phyloP scores from a whole-genome alignment of 2,888 invertebrate species.

The Pogonocherus hispidulus region DNA sequence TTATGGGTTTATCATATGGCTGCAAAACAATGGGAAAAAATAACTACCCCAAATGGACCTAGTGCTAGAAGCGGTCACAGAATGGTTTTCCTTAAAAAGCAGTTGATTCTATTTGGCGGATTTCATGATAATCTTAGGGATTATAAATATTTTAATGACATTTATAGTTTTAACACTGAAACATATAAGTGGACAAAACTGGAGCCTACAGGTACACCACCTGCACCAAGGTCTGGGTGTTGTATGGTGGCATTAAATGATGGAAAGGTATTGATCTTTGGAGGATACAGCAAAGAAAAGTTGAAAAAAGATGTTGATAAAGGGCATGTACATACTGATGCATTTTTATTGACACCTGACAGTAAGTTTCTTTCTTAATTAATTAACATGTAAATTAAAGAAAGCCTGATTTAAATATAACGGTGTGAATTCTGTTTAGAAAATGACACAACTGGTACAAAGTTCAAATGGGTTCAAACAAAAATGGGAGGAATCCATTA shows the following conservation, averaged over 20 bases:
- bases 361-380: slow-evolving; percentile 70
- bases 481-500: slow-evolving; percentile 78
- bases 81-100: slow-evolving; percentile 86
- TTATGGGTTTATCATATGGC: slow-evolving; percentile 88
- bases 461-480: slow-evolving; percentile 80
- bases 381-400: too few species aligned
- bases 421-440: slow-evolving; percentile 67
- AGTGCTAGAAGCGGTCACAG: slow-evolving; percentile 90
- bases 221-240: slow-evolving; percentile 86
- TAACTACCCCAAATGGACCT: slow-evolving; percentile 81
- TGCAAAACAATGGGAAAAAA: slow-evolving; percentile 83
- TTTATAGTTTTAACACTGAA: slow-evolving; percentile 85
- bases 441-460: slow-evolving; percentile 72
- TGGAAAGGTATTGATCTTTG: slow-evolving; percentile 79
- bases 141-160: slow-evolving; percentile 91
- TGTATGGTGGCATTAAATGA: slow-evolving; percentile 77
- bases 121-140: slow-evolving; percentile 91
- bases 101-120: slow-evolving; percentile 90
- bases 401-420: not conserved
- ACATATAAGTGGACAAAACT: slow-evolving; percentile 84
- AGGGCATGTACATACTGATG: slow-evolving; percentile 80
- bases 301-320: slow-evolving; percentile 82
- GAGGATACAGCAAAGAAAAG: slow-evolving; percentile 83
- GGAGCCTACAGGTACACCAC: slow-evolving; percentile 76
- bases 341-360: slow-evolving; percentile 76